These are phyloP conservation scores for Apotomis turbidana DNA, from an alignment of 2,888 invertebrate genomes.

Conservation along the genomic window DNA sequence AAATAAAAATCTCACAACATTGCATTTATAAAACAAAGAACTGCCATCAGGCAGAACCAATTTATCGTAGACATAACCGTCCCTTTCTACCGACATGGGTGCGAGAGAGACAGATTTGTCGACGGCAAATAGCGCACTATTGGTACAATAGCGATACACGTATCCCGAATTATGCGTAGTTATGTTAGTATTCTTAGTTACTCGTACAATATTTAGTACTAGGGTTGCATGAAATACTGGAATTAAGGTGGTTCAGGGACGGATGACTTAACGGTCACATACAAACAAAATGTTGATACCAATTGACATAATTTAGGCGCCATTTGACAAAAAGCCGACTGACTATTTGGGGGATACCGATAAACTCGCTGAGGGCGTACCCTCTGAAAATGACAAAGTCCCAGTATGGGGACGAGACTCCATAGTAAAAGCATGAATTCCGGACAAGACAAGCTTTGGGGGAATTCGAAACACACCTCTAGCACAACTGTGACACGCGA, in stretches of 20 bases:
- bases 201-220: slow-evolving; percentile 1
- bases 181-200: background rate
- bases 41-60: slow-evolving; percentile 19
- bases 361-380: no score
- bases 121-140: slow-evolving; percentile 1
- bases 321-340: background rate
- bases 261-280: slow-evolving; percentile 47
- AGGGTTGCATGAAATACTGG: slow-evolving; percentile 7
- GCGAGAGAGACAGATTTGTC: slow-evolving; percentile 1
- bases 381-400: no score
- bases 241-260: slow-evolving; percentile 45
- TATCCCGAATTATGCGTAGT: slow-evolving; percentile 7
- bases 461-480: no score
- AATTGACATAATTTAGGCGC: slow-evolving; percentile 16
- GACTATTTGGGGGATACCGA: background rate
- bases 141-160: slow-evolving; percentile 7
- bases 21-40: slow-evolving; percentile 50
- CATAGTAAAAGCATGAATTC: no score
- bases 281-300: slow-evolving; percentile 6
- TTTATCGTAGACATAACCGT: background rate
- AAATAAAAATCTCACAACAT: slow-evolving; percentile 56
- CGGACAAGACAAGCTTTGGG: no score
- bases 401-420: no score
- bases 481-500: no score
- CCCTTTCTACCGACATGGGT: background rate